Evolutionary conservation across 2,113 vertebrate species (phyloP), one percentile per base, ranked within the genome.

Genomic region (Tetrax tetrax): DNA sequence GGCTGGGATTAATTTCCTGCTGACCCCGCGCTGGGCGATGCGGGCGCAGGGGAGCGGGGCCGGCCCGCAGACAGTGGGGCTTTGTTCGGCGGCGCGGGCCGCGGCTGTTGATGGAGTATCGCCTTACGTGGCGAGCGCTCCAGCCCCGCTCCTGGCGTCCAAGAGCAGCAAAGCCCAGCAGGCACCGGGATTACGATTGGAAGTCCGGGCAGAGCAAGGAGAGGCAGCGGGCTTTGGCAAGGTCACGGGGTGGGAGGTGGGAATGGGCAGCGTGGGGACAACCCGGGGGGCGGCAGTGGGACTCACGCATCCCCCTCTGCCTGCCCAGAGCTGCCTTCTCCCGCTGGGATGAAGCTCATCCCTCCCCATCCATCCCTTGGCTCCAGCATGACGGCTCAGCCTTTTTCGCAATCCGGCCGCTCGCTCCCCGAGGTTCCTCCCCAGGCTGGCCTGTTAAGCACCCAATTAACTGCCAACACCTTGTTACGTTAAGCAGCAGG

Each of bases 121-220:
- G 16, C 95, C 92, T 97, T 96, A 83, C 95, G 89, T 65, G 91
- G 20, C 53, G 14, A 82, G 35, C 10, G 56, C 92, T 88, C 87
- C 87, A 80, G 93, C 94, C 93, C 91, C 87, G 5, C 45, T 94
- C 72, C 90, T 7, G 14, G 53, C 61, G 6, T 79, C 94, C 95
- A 89, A 93, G 77, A 96, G 97, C 93, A 94, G 97, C 97, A 95
- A 59, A 97, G 78, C 91, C 81, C 92, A 33, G 84, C 95, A 88
- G 91, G 93, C 95, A 61, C 21, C 9, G 4, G 89, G 81, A 56
- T 87, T 90, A 23, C 80, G 80, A 29, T 57, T 94, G 94, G 85
- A 91, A 96, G 85, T 41, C 59, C 70, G 1, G 64, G 87, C 47
- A 85, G 74, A 81, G 71, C 1, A 10, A 78, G 77, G 24, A 74